Evolutionary conservation across 2,797 vertebrate genomes (phyloP).

Genomic region (Discoglossus pictus): DNA sequence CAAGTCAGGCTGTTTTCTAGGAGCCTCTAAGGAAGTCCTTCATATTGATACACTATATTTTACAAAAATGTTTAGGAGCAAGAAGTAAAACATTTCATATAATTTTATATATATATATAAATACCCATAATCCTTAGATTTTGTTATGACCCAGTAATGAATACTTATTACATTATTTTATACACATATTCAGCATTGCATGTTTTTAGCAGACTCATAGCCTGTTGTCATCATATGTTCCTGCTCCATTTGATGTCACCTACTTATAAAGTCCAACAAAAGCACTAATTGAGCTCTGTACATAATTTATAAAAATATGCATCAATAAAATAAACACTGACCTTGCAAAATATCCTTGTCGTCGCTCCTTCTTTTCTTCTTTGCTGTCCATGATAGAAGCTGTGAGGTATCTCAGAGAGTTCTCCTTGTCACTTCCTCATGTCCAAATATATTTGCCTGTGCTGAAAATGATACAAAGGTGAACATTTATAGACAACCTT

Average conservation of each 20-base stretch:
- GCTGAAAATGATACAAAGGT: slow-evolving; percentile 16
- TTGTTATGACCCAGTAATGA: too few relatives aligned
- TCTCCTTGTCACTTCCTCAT: slow-evolving; percentile 25
- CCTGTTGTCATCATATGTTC: too few relatives aligned
- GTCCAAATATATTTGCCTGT: neutral
- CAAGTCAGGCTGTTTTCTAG: too few relatives aligned
- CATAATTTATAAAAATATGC: slow-evolving; percentile 5
- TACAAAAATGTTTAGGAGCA: too few relatives aligned
- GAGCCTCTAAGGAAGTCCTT: too few relatives aligned
- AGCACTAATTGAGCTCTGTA: slow-evolving; percentile 4
- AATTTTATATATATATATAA: too few relatives aligned
- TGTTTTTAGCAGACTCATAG: too few relatives aligned
- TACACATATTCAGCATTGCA: too few relatives aligned
- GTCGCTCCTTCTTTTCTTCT: slow-evolving; percentile 78
- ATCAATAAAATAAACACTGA: slow-evolving; percentile 57
- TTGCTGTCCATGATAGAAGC: slow-evolving; percentile 71
- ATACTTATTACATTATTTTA: too few relatives aligned
- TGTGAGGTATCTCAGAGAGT: slow-evolving; percentile 36
- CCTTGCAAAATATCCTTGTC: slow-evolving; percentile 79
- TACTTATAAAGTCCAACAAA: neutral
- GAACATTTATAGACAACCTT: slow-evolving; percentile 7
- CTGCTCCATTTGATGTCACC: slow-evolving; percentile 2
- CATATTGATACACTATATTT: too few relatives aligned
- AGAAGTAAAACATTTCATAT: too few relatives aligned
- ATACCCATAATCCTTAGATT: too few relatives aligned